phyloP scores from a whole-genome alignment of 2,888 invertebrate genomes.

The Tachystola acroxantha region DNA sequence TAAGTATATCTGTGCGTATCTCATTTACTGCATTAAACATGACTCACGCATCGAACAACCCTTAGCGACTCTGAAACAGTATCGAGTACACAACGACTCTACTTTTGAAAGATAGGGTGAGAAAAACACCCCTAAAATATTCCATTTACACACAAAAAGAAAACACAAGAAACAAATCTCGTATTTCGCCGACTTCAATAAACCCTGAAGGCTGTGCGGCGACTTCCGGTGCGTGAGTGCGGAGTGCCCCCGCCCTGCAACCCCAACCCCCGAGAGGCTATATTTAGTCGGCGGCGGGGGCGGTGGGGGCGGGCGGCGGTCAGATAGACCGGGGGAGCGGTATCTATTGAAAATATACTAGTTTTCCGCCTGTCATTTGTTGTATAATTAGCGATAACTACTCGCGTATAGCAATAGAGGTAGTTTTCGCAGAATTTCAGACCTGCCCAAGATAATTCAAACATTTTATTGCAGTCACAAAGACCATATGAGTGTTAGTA shows the following conservation, averaged over 20 bases:
- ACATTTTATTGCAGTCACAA: too few relatives aligned
- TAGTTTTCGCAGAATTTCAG: too few relatives aligned
- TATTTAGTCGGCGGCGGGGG: conserved; percentile 5
- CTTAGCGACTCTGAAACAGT: too few relatives aligned
- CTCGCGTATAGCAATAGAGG: too few relatives aligned
- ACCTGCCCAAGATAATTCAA: too few relatives aligned
- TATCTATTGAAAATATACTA: conserved; percentile 14
- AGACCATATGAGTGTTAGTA: too few relatives aligned
- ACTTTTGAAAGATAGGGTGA: not conserved
- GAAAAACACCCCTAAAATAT: not conserved
- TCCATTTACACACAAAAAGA: conserved; percentile 2
- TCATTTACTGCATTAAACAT: too few relatives aligned
- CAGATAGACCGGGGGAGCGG: conserved; percentile 8
- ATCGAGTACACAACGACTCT: too few relatives aligned
- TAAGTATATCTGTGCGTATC: too few relatives aligned
- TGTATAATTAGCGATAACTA: conserved; percentile 6
- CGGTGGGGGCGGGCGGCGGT: conserved; percentile 1
- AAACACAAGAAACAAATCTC: conserved; percentile 12
- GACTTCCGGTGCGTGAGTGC: conserved; percentile 21
- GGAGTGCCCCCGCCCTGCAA: conserved; percentile 19
- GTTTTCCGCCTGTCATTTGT: conserved; percentile 10
- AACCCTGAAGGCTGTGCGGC: conserved; percentile 13
- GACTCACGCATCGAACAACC: too few relatives aligned
- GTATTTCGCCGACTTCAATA: conserved; percentile 12
- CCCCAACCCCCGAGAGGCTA: conserved; percentile 12